Percentiles rank a stretch among this genome's conserved stretches.
phyloP scores from a whole-genome alignment of 2,113 vertebrate species.

The Amblyornis subalaris region DNA sequence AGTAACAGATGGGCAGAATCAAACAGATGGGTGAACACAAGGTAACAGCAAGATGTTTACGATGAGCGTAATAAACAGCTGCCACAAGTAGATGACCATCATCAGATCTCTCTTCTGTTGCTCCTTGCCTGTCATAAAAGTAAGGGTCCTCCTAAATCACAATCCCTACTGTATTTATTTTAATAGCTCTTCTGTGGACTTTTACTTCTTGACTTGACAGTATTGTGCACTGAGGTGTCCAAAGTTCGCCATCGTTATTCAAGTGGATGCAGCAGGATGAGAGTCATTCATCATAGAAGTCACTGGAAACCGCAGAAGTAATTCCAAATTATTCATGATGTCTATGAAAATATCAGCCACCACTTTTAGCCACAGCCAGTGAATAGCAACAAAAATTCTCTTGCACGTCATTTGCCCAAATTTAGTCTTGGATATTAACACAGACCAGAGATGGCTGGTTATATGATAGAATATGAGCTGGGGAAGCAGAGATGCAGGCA shows the following conservation, averaged over 20 bases:
- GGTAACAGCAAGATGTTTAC: neutral
- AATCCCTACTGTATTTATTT: neutral
- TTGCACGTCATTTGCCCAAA: neutral
- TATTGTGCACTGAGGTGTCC: neutral
- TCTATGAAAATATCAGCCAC: neutral
- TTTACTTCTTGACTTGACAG: neutral
- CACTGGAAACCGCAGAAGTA: neutral
- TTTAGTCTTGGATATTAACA: neutral
- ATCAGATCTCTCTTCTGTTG: neutral
- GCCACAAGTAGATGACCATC: constrained; percentile 5
- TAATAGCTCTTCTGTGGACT: neutral
- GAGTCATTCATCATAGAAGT: neutral
- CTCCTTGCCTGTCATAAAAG: neutral
- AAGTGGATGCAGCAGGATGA: neutral
- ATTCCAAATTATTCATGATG: neutral
- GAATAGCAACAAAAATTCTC: neutral
- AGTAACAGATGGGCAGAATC: constrained; percentile 24
- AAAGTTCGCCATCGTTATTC: neutral
- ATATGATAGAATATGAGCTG: neutral
- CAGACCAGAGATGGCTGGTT: neutral
- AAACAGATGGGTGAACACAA: constrained; percentile 42
- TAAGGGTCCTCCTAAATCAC: neutral
- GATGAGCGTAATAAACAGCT: constrained; percentile 1
- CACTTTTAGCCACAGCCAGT: neutral
- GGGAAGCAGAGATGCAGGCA: neutral